Evolutionary conservation across 2,113 vertebrate genomes (phyloP).

Genomic region (Dipodomys merriami): DNA sequence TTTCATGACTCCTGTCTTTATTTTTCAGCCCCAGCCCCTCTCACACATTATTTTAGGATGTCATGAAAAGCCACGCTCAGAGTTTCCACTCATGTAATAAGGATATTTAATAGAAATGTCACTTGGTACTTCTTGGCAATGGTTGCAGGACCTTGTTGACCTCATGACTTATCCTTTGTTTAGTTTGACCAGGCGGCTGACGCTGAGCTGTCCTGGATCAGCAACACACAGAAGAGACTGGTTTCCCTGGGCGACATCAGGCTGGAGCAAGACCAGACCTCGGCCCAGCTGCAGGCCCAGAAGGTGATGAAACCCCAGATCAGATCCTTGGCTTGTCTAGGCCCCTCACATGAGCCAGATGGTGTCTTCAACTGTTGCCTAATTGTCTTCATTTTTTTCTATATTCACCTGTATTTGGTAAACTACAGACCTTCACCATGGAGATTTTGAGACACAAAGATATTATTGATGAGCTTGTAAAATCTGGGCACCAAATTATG

Average conservation of each 20-base stretch:
- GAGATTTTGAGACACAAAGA: constrained; percentile 98
- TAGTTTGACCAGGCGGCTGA: constrained; percentile 97
- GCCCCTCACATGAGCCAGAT: constrained; percentile 38
- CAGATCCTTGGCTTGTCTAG: constrained; percentile 72
- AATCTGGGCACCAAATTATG: constrained; percentile 92
- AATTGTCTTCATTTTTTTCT: constrained; percentile 32
- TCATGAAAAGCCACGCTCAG: constrained; percentile 13
- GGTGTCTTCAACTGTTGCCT: constrained; percentile 60
- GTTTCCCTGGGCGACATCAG: constrained; percentile 93
- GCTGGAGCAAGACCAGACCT: constrained; percentile 96
- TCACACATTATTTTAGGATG: constrained; percentile 16
- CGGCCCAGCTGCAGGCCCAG: constrained; percentile 95
- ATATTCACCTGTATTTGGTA: constrained; percentile 43
- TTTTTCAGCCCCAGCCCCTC: neutral
- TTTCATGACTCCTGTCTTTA: constrained; percentile 37
- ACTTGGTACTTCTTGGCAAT: constrained; percentile 53
- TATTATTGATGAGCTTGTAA: constrained; percentile 94
- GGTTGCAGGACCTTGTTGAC: constrained; percentile 60
- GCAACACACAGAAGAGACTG: constrained; percentile 93
- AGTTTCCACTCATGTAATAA: constrained; percentile 39
- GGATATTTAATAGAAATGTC: constrained; percentile 8
- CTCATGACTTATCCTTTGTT: constrained; percentile 80
- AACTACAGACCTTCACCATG: constrained; percentile 94
- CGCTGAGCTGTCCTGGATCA: constrained; percentile 93
- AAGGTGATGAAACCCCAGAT: constrained; percentile 89